phyloP scores from a whole-genome alignment of 1,140 invertebrate species.

The Lordiphosa clarofinis region DNA sequence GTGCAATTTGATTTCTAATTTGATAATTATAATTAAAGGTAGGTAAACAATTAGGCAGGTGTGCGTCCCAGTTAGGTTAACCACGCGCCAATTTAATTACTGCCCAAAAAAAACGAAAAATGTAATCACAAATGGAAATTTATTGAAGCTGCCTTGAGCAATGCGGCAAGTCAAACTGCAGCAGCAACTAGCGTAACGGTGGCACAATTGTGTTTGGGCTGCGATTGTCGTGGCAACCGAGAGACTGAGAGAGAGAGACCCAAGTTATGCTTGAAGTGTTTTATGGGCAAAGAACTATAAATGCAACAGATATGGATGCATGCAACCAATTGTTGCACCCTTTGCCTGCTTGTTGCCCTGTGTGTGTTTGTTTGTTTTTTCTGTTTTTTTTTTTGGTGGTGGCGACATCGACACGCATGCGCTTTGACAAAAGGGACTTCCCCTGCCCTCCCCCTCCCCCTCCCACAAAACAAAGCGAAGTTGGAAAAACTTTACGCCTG shows the following conservation, averaged over 20 bases:
- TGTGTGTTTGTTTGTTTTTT: conserved; percentile 1
- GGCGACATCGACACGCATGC: conserved; percentile 72
- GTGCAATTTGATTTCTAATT: conserved; percentile 32
- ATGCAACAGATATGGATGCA: conserved; percentile 10
- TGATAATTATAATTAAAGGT: conserved; percentile 59
- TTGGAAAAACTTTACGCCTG: conserved; percentile 68
- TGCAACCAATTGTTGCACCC: conserved; percentile 63
- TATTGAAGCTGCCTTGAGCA: conserved; percentile 56
- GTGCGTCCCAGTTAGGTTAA: conserved; percentile 39
- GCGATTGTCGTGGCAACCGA: conserved; percentile 46
- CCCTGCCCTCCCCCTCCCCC: background rate
- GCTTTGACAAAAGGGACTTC: conserved; percentile 42
- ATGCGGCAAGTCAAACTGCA: conserved; percentile 40
- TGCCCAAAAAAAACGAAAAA: conserved; percentile 29
- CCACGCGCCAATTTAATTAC: conserved; percentile 49
- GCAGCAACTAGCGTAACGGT: conserved; percentile 55
- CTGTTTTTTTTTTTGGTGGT: conserved; percentile 37
- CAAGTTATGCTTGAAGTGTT: conserved; percentile 68
- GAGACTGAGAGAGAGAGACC: conserved; percentile 15
- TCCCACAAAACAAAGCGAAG: conserved; percentile 39
- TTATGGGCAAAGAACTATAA: conserved; percentile 46
- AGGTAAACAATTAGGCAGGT: conserved; percentile 68
- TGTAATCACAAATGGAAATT: conserved; percentile 64
- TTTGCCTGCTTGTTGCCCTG: conserved; percentile 12
- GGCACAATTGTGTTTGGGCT: conserved; percentile 52